A percentile compares a stretch with the other conserved stretches of the same genome.
Evolutionary conservation across 2,888 invertebrate genomes (phyloP).

Genomic region (Teleogryllus oceanicus): DNA sequence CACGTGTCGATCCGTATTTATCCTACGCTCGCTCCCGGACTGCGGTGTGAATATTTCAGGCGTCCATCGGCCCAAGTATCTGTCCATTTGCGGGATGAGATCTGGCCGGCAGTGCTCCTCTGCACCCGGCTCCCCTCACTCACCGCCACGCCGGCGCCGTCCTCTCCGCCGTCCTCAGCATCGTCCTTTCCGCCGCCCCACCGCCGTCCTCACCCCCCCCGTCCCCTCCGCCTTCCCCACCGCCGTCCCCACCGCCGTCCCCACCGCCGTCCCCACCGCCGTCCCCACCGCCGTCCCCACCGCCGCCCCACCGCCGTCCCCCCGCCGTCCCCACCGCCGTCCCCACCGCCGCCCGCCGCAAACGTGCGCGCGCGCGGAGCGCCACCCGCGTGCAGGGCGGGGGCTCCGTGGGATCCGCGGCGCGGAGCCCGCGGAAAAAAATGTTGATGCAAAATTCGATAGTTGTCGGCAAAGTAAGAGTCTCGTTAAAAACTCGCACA

Average conservation of each 20-base stretch:
- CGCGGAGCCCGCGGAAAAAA: not conserved
- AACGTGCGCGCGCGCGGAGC: too few relatives aligned
- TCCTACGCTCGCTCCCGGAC: not conserved
- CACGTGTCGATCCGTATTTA: conserved; percentile 18
- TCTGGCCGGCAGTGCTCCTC: not conserved
- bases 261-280: too few relatives aligned
- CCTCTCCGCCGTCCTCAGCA: not conserved
- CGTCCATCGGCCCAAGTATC: not conserved
- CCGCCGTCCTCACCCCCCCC: not conserved
- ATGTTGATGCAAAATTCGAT: conserved; percentile 11
- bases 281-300: too few relatives aligned
- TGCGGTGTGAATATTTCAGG: not conserved
- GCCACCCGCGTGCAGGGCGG: too few relatives aligned
- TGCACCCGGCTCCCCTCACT: not conserved
- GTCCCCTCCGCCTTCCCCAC: not conserved
- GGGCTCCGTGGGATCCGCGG: not conserved
- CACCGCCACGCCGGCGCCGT: not conserved
- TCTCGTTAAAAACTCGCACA: not conserved
- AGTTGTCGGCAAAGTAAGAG: conserved; percentile 6
- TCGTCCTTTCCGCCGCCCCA: not conserved
- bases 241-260: too few relatives aligned
- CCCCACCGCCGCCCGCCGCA: not conserved
- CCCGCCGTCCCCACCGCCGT: too few relatives aligned
- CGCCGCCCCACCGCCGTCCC: too few relatives aligned
- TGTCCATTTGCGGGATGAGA: conserved; percentile 18